Evolutionary conservation across 2,797 vertebrate species (phyloP), one percentile per base, ranked within the genome.

Genomic region (Rachycentron canadum): DNA sequence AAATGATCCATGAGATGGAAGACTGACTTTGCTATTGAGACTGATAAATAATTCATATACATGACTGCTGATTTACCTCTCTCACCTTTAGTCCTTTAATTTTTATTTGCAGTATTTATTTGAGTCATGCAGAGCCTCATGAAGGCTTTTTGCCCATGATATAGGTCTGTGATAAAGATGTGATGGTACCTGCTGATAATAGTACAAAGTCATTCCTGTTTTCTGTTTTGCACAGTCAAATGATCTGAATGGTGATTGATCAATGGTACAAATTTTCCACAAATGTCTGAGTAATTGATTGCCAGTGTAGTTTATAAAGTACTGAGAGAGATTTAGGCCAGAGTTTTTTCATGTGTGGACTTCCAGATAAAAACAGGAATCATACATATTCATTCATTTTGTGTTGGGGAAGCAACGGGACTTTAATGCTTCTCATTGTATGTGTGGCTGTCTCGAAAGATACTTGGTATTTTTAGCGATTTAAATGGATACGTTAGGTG

Each of bases 401-500:
- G 25, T 21, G 52, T 47, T 16, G 38, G 4, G 52, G 32, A 53
- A 53, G 16, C 26, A 30, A 30, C 16, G 19, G 19, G 47, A 47
- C 43, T 5, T 16, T 1, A 14, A 53, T 34, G 28, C 10, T 58
- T 73, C 5, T 50, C 28, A 13, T 16, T 41, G n/a, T 49, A 2
- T 66, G 3, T 43, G 25, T 23, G 19, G 13, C 45, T 26, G 2
- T 6, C 1, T 28, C 16, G 53, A 62, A 40, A 36, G 21, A 25
- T n/a, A 25, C 12, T 23, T 0, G 13, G 67, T 75, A 69, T 49
- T 9, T 45, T 70, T 36, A 76, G 34, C 28, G n/a, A 32, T 26
- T 66, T 36, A 58, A 81, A 76, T 12, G 43, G 55, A 74, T 26
- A 8, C 40, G 16, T 28, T 32, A 38, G 70, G 12, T 23, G 19